Evolutionary conservation across 2,888 invertebrate species (phyloP).

Genomic region (Bellardia pandia): DNA sequence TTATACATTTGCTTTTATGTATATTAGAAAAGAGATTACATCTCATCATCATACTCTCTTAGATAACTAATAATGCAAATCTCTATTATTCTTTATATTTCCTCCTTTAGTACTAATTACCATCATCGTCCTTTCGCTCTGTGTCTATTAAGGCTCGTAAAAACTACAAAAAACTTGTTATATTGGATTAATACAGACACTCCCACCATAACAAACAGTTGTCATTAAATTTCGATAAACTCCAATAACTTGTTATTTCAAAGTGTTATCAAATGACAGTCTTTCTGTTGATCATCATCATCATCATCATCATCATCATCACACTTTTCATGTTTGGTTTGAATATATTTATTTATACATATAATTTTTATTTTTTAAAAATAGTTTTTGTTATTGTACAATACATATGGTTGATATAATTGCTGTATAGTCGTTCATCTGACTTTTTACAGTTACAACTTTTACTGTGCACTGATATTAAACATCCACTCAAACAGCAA

Average conservation of each 20-base stretch:
- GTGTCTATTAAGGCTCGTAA: neutral
- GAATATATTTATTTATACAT: neutral
- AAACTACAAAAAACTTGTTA: neutral
- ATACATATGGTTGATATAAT: slow-evolving; percentile 30
- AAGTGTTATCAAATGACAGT: slow-evolving; percentile 10
- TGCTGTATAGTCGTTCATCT: neutral
- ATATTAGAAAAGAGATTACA: no score
- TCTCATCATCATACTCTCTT: no score
- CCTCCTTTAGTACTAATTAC: slow-evolving; percentile 53
- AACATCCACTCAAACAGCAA: neutral
- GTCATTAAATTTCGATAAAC: slow-evolving; percentile 41
- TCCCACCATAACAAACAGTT: slow-evolving; percentile 3
- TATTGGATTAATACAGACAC: neutral
- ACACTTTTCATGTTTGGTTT: slow-evolving; percentile 3
- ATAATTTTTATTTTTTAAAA: neutral
- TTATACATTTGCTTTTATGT: no score
- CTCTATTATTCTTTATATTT: neutral
- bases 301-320: neutral
- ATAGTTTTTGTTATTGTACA: neutral
- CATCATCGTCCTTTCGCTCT: slow-evolving; percentile 33
- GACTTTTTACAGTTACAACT: neutral
- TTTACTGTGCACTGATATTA: neutral
- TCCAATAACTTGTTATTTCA: slow-evolving; percentile 20
- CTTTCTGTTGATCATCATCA: slow-evolving; percentile 1
- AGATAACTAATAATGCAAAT: no score